Base-by-base conservation (phyloP, 2,888 invertebrate species). In the Phaedon cochleariae region DNA sequence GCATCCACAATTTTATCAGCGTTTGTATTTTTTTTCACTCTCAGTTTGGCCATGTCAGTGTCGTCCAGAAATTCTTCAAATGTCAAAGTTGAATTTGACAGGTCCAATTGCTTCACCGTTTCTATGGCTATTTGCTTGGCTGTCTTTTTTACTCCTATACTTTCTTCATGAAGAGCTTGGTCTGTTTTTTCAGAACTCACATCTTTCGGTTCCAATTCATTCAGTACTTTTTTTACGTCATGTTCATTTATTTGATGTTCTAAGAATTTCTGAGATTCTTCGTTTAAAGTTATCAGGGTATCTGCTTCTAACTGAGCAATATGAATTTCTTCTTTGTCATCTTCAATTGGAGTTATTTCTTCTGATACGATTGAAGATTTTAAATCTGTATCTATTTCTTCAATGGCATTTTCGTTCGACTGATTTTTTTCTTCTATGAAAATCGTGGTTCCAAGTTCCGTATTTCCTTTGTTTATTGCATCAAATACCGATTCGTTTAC, bases 51-150 rank as follows among this genome's bases (percentile, higher is more conserved):
- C 22, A 22, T 62, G 31, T 51, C 46, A 51, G 22, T 55, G 15
- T 21, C 34, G 10, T 62, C 62, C 49, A 70, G 37, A 51, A 65
- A 69, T 54, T 69, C 58, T 26, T 70, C 69, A 59, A 67, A 67
- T n/a, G 69, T 65, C 67, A 67, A 18, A n/a, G 57, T 54, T 21
- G 62, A 49, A 49, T 29, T 45, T 48, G 64, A 46, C 52, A 61
- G 4, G 17, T 64, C 59, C 7, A 49, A 15, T 15, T 59, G 57
- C 51, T 46, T 59, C 7, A 65, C 59, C n/a, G 46, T 31, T 18
- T 57, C 59, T 12, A 58, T 60, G 9, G 62, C 68, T 22, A 58
- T 49, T 51, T 60, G 48, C 15, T 41, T n/a, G 15, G 41, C 15
- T 15, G 41, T 41, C 41, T 54, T 64, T 52, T 9, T 22, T 21